Conservation (phyloP, 2,888 invertebrate species). For the Pollenia amentaria region DNA sequence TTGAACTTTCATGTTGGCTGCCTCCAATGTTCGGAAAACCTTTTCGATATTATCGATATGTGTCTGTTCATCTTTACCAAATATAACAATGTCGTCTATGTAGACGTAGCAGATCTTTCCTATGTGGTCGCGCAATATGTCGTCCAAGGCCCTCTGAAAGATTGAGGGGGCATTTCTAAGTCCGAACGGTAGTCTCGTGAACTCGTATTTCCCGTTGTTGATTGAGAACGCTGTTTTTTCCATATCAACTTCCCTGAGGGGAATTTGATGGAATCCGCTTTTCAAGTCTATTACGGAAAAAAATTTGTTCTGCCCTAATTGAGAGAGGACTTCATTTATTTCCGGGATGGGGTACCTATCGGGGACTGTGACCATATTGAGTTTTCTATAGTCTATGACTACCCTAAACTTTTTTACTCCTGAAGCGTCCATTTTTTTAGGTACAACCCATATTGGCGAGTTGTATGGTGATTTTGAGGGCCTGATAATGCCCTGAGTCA, state of each 20-base stretch:
- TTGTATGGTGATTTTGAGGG: too few species aligned
- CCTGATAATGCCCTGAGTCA: too few species aligned
- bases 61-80: constrained; percentile 1
- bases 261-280: not conserved
- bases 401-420: too few species aligned
- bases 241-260: constrained; percentile 1
- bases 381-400: too few species aligned
- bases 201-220: not conserved
- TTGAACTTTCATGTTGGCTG: not conserved
- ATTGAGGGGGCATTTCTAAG: not conserved
- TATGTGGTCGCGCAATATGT: not conserved
- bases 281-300: too few species aligned
- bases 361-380: too few species aligned
- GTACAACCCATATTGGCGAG: too few species aligned
- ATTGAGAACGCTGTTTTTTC: not conserved
- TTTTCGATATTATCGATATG: not conserved
- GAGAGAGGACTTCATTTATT: too few species aligned
- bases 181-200: not conserved
- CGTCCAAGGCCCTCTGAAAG: constrained; percentile 9
- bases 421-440: too few species aligned
- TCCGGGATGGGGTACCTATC: too few species aligned
- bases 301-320: too few species aligned
- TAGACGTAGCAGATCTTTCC: not conserved
- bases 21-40: not conserved
- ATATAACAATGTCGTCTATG: not conserved